Conservation (phyloP, 1,140 invertebrate species). For the Acromyrmex charruanus region DNA sequence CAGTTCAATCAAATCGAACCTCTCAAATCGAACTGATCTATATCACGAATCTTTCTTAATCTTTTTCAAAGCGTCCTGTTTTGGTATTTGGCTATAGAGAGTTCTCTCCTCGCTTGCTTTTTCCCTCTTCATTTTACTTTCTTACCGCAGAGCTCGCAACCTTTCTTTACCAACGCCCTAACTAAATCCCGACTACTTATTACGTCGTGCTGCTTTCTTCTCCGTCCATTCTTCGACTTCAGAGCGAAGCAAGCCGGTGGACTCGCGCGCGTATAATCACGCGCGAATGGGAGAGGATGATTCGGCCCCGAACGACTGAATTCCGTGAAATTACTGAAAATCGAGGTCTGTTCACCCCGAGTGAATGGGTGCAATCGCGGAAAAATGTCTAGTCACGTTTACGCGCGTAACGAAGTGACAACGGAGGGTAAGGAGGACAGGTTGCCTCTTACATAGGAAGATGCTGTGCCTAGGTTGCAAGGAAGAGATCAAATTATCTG, state of each 20-base stretch:
- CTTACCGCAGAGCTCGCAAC: not conserved
- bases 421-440: not conserved
- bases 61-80: constrained; percentile 23
- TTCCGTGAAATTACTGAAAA: constrained; percentile 69
- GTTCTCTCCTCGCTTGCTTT: constrained; percentile 6
- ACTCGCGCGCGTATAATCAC: constrained; percentile 66
- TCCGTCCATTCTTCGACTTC: constrained; percentile 22
- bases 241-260: constrained; percentile 1
- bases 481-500: constrained; percentile 51
- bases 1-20: constrained; percentile 84
- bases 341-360: constrained; percentile 38
- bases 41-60: constrained; percentile 34
- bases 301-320: constrained; percentile 53
- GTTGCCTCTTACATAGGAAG: constrained; percentile 34
- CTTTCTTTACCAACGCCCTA: constrained; percentile 30
- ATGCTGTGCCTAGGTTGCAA: not conserved
- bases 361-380: constrained; percentile 72
- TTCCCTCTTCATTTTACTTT: not conserved
- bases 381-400: constrained; percentile 73
- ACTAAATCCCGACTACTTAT: constrained; percentile 62
- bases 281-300: constrained; percentile 63
- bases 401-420: constrained; percentile 41
- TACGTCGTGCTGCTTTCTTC: constrained; percentile 52
- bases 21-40: constrained; percentile 76
- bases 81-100: not conserved